Evolutionary conservation across 2,888 invertebrate species (phyloP), one percentile per base, ranked within the genome.

Genomic region (Atherix ibis): DNA sequence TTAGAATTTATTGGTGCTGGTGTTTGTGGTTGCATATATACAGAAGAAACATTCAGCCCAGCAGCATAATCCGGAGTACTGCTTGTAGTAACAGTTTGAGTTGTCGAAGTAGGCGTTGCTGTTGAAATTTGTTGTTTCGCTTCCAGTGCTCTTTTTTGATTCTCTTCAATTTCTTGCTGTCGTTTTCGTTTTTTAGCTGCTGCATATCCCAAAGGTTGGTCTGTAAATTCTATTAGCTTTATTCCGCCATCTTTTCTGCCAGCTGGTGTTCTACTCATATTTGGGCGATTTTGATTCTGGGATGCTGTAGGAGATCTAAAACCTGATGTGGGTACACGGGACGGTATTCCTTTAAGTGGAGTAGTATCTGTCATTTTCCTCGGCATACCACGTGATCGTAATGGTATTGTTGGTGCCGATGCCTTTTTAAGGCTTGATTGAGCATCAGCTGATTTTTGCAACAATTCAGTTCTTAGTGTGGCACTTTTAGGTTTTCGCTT

Each of bases 361-460:
- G 92, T 89, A 25, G 88, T 85, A 53, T 94, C 92, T 48, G 92
- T 92, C 88, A 94, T 89, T 68, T 92, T 92, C 48, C 92, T 73
- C 1, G 91, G 91, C 81, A 89, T 85, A 44, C 81, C 82, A 40
- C 83, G 63, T 14, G 85, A 83, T 42, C 89, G 66, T 3, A 91
- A 72, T 1, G 91, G 89, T 46, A 94, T 84, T 1, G 87, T 84
- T 0, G 88, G 85, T 1, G 87, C 83, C 33, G 82, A 78, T 5
- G 79, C 73, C 54, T 89, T 87, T 65, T 91, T 88, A 48, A 88
- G 64, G 56, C 85, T 89, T 24, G 76, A 83, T 29, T 84, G 81
- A 2, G 82, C 88, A 60, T 94, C 94, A 1, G 76, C 72, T 0
- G 91, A 89, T 60, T 94, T 94, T 47, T 88, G 87, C 22, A 95